A percentile compares a stretch with the other conserved stretches of the same genome.
Conservation (phyloP, 2,113 vertebrate species). For the Lagopus leucura region DNA sequence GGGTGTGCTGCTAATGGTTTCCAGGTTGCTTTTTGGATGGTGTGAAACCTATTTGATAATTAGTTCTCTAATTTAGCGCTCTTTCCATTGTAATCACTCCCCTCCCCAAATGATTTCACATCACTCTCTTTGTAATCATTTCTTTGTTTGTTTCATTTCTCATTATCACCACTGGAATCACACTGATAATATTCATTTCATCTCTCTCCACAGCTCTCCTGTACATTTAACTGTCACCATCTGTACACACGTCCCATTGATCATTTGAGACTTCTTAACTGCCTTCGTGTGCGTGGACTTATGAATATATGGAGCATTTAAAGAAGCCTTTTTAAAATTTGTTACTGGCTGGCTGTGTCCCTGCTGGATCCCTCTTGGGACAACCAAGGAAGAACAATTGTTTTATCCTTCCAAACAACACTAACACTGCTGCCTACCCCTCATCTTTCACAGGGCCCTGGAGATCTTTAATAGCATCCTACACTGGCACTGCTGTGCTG, state of each 20-base stretch:
- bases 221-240: background rate
- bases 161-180: conserved; percentile 53
- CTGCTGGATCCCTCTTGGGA: conserved; percentile 24
- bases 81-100: conserved; percentile 64
- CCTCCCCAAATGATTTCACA: conserved; percentile 49
- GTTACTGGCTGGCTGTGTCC: conserved; percentile 27
- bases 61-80: conserved; percentile 72
- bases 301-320: background rate
- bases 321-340: conserved; percentile 25
- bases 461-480: conserved; percentile 65
- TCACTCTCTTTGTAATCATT: conserved; percentile 32
- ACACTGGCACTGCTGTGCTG: conserved; percentile 42
- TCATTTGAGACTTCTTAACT: conserved; percentile 4
- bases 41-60: conserved; percentile 73
- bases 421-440: conserved; percentile 29
- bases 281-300: background rate
- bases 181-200: conserved; percentile 45
- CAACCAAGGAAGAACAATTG: conserved; percentile 30
- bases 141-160: conserved; percentile 56
- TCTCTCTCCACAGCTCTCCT: conserved; percentile 2
- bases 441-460: conserved; percentile 49
- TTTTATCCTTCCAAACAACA: conserved; percentile 35
- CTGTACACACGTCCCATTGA: background rate
- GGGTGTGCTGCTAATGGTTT: conserved; percentile 67
- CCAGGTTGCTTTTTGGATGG: conserved; percentile 63